phyloP scores from a whole-genome alignment of 2,113 vertebrate species.

The Noctilio leporinus region DNA sequence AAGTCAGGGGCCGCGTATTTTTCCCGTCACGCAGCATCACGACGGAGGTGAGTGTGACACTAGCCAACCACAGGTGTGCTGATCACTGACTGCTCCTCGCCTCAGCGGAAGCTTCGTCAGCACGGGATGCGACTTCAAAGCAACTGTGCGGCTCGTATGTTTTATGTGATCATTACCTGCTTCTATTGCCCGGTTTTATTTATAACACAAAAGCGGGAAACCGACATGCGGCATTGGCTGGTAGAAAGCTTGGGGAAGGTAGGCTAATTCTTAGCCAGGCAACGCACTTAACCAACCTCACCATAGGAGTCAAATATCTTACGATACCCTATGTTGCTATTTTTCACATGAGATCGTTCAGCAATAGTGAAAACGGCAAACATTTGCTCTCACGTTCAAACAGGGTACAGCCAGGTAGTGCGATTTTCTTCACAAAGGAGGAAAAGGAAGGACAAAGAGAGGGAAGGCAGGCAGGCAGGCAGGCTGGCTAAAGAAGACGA shows the following conservation, averaged over 20 bases:
- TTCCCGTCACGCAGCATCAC: background rate
- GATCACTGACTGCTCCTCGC: background rate
- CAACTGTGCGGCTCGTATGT: background rate
- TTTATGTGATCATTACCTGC: background rate
- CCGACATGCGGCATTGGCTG: background rate
- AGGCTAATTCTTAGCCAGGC: background rate
- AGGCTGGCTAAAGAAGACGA: background rate
- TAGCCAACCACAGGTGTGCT: background rate
- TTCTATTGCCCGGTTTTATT: background rate
- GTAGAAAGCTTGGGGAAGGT: background rate
- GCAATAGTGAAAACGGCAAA: background rate
- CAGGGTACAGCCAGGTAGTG: background rate
- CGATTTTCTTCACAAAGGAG: background rate
- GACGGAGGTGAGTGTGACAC: no score
- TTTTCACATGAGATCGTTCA: background rate
- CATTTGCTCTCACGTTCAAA: background rate
- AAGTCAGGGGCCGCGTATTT: background rate
- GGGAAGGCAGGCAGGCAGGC: fast-evolving
- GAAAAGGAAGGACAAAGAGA: background rate
- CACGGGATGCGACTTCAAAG: background rate
- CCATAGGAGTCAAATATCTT: background rate
- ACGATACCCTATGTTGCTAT: background rate
- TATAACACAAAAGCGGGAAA: background rate
- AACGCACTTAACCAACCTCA: background rate
- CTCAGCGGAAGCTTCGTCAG: background rate